A percentile compares a stretch with the other conserved stretches of the same genome.
phyloP scores from a whole-genome alignment of 2,113 vertebrate genomes.

The Albula goreensis region DNA sequence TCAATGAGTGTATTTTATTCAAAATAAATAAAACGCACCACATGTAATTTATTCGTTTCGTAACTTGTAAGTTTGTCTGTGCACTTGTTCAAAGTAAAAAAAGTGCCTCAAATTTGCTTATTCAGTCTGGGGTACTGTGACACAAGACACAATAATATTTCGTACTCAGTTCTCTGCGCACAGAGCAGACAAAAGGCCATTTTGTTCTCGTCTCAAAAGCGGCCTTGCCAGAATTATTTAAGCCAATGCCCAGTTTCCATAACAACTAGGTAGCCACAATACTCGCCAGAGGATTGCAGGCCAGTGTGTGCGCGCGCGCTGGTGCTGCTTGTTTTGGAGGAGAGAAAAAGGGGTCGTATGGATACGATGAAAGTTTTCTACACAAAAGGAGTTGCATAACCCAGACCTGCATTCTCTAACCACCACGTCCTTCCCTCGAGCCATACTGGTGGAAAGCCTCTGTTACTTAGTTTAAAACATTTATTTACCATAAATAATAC shows the following conservation, averaged over 20 bases:
- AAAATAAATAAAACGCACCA: no score
- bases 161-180: not conserved
- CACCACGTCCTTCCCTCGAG: constrained; percentile 26
- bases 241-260: constrained; percentile 63
- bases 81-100: no score
- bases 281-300: not conserved
- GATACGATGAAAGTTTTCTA: not conserved
- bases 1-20: no score
- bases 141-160: not conserved
- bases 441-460: constrained; percentile 16
- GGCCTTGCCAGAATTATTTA: constrained; percentile 20
- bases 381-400: constrained; percentile 41
- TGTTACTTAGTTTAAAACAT: no score
- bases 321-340: not conserved
- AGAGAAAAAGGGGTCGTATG: not conserved
- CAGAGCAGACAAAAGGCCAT: constrained; percentile 6
- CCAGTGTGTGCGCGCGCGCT: not conserved
- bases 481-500: no score
- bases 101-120: not conserved
- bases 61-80: no score
- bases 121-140: not conserved
- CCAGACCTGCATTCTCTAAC: not conserved
- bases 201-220: constrained; percentile 20
- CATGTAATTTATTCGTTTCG: no score
- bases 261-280: constrained; percentile 50